Percentiles rank a stretch among this genome's conserved stretches.
Evolutionary conservation across 2,113 vertebrate species (phyloP).

Genomic region (Calidris pugnax): DNA sequence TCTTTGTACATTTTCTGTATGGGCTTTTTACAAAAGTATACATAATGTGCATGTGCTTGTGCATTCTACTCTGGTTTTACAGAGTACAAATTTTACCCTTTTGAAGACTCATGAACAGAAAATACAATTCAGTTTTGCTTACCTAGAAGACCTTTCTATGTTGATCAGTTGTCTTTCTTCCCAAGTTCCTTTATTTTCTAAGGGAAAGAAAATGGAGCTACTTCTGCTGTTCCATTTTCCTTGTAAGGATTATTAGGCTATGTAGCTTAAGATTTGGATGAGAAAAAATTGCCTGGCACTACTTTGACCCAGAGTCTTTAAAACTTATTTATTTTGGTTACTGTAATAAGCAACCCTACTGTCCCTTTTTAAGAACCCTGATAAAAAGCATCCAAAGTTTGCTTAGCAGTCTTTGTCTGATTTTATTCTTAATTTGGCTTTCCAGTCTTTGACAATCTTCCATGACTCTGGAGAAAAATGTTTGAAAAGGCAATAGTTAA

Average conservation of each 20-base stretch:
- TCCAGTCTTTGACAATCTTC: background rate
- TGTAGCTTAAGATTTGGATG: background rate
- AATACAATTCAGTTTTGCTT: background rate
- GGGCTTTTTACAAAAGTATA: background rate
- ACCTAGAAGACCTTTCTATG: background rate
- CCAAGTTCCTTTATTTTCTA: background rate
- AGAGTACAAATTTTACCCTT: background rate
- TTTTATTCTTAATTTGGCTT: slow-evolving; percentile 17
- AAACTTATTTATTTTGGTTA: background rate
- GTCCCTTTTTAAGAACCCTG: background rate
- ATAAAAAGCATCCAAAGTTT: background rate
- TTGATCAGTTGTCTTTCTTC: background rate
- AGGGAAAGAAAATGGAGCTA: background rate
- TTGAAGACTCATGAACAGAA: background rate
- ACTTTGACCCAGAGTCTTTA: background rate
- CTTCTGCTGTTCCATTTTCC: background rate
- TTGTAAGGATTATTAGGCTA: background rate
- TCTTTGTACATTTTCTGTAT: background rate
- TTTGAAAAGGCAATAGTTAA: slow-evolving; percentile 12
- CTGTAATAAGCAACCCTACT: background rate
- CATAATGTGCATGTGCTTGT: background rate
- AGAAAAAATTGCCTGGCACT: background rate
- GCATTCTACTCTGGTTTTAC: background rate
- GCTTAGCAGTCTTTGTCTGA: background rate
- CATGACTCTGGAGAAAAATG: background rate